Evolutionary conservation across 1,140 invertebrate genomes (phyloP).

Genomic region (Philopotamus ludificatus): DNA sequence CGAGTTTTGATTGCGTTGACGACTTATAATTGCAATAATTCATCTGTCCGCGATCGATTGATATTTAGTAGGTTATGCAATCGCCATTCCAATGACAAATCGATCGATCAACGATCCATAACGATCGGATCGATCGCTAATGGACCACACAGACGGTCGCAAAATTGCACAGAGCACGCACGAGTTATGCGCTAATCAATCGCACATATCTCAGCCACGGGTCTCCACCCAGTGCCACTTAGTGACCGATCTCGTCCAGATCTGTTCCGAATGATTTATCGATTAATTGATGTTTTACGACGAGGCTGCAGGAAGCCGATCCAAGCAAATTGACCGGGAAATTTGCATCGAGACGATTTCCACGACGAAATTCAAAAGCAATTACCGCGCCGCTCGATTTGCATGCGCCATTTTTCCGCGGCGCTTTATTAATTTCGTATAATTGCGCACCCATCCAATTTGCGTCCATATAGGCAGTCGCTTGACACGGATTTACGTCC

Average conservation of each 20-base stretch:
- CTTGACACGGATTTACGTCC: too few relatives aligned
- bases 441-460: background rate
- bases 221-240: background rate
- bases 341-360: slow-evolving; percentile 15
- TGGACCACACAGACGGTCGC: background rate
- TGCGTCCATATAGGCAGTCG: too few relatives aligned
- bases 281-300: slow-evolving; percentile 20
- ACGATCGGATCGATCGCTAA: too few relatives aligned
- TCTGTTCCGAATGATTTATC: slow-evolving; percentile 12
- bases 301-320: slow-evolving; percentile 17
- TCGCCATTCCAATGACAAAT: too few relatives aligned
- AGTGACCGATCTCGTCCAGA: background rate
- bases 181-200: background rate
- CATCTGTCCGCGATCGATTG: too few relatives aligned
- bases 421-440: background rate
- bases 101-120: too few relatives aligned
- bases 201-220: background rate
- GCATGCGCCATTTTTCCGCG: background rate
- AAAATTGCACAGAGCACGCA: background rate
- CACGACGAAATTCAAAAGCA: slow-evolving; percentile 21
- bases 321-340: slow-evolving; percentile 19
- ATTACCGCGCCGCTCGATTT: background rate
- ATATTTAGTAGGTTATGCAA: too few relatives aligned
- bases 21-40: too few relatives aligned
- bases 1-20: too few relatives aligned